Evolutionary conservation across 2,797 vertebrate genomes (phyloP).

Genomic region (Cephalopachus bancanus): DNA sequence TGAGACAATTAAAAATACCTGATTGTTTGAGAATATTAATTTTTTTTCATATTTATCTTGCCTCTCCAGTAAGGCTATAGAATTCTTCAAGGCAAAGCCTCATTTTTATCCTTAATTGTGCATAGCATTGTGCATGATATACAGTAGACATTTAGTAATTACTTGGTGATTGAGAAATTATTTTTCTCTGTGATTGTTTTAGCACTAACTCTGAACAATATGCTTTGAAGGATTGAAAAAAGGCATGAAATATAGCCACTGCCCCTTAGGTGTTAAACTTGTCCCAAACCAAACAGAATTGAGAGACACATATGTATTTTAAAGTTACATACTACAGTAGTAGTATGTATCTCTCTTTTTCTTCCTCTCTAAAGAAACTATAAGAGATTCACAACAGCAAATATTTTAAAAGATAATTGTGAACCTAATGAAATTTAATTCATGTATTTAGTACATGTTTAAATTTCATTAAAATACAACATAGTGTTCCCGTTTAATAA

Average conservation of each 20-base stretch:
- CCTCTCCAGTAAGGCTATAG: neutral
- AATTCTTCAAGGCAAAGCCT: neutral
- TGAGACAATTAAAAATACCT: neutral
- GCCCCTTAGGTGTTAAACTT: neutral
- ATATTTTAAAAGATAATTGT: neutral
- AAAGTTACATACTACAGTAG: neutral
- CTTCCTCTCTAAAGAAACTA: neutral
- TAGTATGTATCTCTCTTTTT: conserved; percentile 6
- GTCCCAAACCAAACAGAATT: conserved; percentile 31
- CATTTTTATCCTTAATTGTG: neutral
- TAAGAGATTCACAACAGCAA: neutral
- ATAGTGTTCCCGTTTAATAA: neutral
- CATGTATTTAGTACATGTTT: neutral
- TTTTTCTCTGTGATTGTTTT: neutral
- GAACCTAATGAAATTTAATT: conserved; percentile 38
- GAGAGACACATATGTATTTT: neutral
- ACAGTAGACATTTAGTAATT: neutral
- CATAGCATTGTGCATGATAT: neutral
- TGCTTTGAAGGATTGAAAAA: neutral
- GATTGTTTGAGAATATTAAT: conserved; percentile 32
- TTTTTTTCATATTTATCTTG: neutral
- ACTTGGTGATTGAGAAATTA: conserved; percentile 15
- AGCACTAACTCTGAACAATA: neutral
- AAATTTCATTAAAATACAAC: neutral
- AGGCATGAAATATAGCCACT: neutral